A percentile compares a stretch with the other conserved stretches of the same genome.
Evolutionary conservation across 1,140 invertebrate genomes (phyloP).

Genomic region (Stenopsyche tienmushanensis): DNA sequence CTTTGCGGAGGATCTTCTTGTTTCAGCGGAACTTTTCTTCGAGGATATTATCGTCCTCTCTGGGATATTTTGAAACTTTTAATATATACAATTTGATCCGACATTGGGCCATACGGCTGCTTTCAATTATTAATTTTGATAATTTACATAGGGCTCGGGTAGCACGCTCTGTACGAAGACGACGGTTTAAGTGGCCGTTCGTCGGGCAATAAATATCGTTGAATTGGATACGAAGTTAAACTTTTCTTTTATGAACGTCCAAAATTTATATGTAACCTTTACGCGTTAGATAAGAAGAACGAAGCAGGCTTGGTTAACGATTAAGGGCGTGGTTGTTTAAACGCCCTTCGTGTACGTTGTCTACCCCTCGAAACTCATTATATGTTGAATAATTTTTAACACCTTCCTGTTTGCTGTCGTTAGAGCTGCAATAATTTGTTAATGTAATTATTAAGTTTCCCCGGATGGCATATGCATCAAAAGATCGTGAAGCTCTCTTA

Average conservation of each 20-base stretch:
- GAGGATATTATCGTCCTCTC: too few relatives aligned
- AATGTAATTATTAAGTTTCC: background rate
- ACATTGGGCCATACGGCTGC: background rate
- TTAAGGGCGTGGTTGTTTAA: too few relatives aligned
- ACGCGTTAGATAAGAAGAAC: constrained; percentile 1
- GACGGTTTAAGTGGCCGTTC: background rate
- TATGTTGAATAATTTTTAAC: constrained; percentile 11
- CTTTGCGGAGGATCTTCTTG: too few relatives aligned
- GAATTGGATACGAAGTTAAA: constrained; percentile 25
- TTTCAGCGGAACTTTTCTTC: background rate
- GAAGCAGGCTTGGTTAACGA: too few relatives aligned
- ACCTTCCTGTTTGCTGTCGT: constrained; percentile 9
- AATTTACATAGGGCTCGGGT: constrained; percentile 29
- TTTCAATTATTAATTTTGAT: constrained; percentile 24
- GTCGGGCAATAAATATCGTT: constrained; percentile 22
- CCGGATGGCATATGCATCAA: background rate
- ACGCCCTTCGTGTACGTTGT: too few relatives aligned
- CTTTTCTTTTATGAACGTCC: constrained; percentile 12
- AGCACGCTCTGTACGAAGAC: background rate
- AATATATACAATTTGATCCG: constrained; percentile 6
- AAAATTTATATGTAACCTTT: constrained; percentile 17
- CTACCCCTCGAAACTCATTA: background rate
- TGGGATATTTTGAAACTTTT: background rate
- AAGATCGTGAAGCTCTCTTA: too few relatives aligned
- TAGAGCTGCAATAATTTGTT: background rate